Percentiles rank a stretch among this genome's conserved stretches.
phyloP scores from a whole-genome alignment of 2,888 invertebrate genomes.

The Drosophila merina region DNA sequence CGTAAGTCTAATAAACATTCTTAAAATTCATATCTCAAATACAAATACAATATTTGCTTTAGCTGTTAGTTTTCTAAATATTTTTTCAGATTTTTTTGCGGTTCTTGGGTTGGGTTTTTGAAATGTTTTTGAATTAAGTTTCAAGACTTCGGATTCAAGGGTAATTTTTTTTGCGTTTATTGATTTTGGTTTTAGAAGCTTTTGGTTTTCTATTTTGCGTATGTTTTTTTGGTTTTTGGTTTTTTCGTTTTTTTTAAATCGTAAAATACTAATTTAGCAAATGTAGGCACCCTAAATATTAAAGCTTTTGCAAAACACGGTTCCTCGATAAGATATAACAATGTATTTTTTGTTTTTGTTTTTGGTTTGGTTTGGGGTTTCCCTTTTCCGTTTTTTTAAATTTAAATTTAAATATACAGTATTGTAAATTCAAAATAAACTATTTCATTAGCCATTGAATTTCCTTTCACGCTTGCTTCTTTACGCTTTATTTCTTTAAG shows the following conservation, averaged over 20 bases:
- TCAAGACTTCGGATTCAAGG: slow-evolving; percentile 9
- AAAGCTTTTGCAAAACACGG: slow-evolving; percentile 84
- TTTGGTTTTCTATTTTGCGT: slow-evolving; percentile 34
- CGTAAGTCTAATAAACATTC: slow-evolving; percentile 77
- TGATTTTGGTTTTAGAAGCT: slow-evolving; percentile 32
- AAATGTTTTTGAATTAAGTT: slow-evolving; percentile 7
- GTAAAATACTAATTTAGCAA: slow-evolving; percentile 84
- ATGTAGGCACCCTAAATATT: slow-evolving; percentile 85
- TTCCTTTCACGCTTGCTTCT: slow-evolving; percentile 32
- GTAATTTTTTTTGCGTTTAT: slow-evolving; percentile 30
- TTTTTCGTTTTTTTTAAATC: slow-evolving; percentile 53
- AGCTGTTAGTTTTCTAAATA: slow-evolving; percentile 21
- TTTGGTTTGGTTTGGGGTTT: slow-evolving; percentile 34
- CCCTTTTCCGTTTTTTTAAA: background rate
- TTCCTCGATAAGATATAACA: slow-evolving; percentile 81
- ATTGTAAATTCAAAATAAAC: slow-evolving; percentile 74
- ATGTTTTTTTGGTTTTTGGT: slow-evolving; percentile 29
- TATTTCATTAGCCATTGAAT: slow-evolving; percentile 62
- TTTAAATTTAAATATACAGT: slow-evolving; percentile 75
- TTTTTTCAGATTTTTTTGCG: slow-evolving; percentile 11
- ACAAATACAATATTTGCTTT: slow-evolving; percentile 57
- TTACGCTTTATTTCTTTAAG: slow-evolving; percentile 62
- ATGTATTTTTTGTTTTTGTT: slow-evolving; percentile 47
- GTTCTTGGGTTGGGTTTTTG: slow-evolving; percentile 6
- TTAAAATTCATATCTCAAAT: slow-evolving; percentile 77